Evolutionary conservation across 2,888 invertebrate genomes (phyloP).

Genomic region (Acanthacorydalis orientalis): DNA sequence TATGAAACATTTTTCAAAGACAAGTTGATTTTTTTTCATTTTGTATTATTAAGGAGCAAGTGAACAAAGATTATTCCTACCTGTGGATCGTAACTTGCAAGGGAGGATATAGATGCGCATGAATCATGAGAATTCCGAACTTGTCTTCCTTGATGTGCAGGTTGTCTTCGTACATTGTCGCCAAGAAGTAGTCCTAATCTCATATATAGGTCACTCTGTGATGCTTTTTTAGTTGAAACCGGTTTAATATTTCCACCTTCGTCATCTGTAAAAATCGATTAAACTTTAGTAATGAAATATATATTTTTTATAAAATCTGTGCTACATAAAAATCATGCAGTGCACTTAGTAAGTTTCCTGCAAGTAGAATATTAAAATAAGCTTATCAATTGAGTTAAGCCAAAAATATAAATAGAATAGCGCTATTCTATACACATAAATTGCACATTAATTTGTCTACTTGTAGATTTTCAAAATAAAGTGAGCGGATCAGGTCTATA

Average conservation of each 20-base stretch:
- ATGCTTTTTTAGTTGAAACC: conserved; percentile 31
- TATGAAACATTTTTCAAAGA: no score
- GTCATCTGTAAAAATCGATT: conserved; percentile 36
- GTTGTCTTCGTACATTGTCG: conserved; percentile 37
- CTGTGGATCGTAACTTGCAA: conserved; percentile 34
- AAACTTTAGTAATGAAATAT: no score
- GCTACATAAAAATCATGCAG: no score
- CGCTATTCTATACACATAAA: neutral
- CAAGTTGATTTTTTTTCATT: no score
- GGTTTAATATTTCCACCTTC: conserved; percentile 54
- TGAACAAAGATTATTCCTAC: neutral
- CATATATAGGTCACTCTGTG: conserved; percentile 68
- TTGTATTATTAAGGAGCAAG: neutral
- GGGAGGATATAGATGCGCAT: conserved; percentile 19
- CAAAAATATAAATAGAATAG: neutral
- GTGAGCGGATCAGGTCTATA: no score
- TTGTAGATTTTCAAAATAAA: no score
- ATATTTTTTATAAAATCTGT: no score
- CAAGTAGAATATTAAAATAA: neutral
- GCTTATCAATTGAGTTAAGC: no score
- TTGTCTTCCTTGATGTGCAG: conserved; percentile 23
- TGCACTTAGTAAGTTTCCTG: neutral
- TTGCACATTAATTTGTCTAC: no score
- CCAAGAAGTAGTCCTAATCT: conserved; percentile 66
- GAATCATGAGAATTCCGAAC: conserved; percentile 32